Evolutionary conservation across 2,797 vertebrate species (phyloP).

Genomic region (Salarias fasciatus): DNA sequence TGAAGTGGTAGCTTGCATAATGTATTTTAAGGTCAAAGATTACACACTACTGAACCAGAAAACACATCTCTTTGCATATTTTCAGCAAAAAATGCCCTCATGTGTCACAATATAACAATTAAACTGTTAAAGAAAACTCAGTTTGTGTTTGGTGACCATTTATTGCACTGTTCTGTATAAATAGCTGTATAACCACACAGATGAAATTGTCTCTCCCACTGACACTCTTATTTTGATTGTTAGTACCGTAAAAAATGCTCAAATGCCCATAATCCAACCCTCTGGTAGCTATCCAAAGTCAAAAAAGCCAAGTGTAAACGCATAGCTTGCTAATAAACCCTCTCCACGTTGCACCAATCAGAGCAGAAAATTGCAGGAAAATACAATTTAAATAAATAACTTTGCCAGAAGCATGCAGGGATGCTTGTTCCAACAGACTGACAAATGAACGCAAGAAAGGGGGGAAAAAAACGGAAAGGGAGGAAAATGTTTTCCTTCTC

Average conservation of each 20-base stretch:
- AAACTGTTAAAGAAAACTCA: not conserved
- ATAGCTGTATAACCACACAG: not conserved
- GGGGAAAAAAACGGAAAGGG: slow-evolving; percentile 19
- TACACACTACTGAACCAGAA: slow-evolving; percentile 4
- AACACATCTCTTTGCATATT: not conserved
- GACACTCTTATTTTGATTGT: slow-evolving; percentile 4
- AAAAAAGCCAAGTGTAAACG: not conserved
- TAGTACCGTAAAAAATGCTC: slow-evolving; percentile 12
- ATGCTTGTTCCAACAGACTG: slow-evolving; percentile 10
- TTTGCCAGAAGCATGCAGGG: slow-evolving; percentile 10
- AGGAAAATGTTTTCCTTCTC: slow-evolving; percentile 18
- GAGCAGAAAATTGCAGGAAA: slow-evolving; percentile 29
- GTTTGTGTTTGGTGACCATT: not conserved
- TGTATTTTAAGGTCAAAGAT: not conserved
- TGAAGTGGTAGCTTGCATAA: not conserved
- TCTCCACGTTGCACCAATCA: slow-evolving; percentile 22
- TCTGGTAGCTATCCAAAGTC: slow-evolving; percentile 1
- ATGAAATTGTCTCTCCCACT: slow-evolving; percentile 2
- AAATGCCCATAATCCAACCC: slow-evolving; percentile 14
- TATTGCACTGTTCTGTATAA: slow-evolving; percentile 1
- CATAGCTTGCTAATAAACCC: slow-evolving; percentile 8
- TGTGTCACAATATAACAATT: slow-evolving; percentile 1
- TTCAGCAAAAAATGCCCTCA: not conserved
- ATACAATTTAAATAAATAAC: slow-evolving; percentile 29
- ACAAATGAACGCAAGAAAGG: slow-evolving; percentile 12